These are phyloP conservation scores for Luscinia megarhynchos DNA, from an alignment of 2,797 vertebrate genomes.

Conservation along the genomic window DNA sequence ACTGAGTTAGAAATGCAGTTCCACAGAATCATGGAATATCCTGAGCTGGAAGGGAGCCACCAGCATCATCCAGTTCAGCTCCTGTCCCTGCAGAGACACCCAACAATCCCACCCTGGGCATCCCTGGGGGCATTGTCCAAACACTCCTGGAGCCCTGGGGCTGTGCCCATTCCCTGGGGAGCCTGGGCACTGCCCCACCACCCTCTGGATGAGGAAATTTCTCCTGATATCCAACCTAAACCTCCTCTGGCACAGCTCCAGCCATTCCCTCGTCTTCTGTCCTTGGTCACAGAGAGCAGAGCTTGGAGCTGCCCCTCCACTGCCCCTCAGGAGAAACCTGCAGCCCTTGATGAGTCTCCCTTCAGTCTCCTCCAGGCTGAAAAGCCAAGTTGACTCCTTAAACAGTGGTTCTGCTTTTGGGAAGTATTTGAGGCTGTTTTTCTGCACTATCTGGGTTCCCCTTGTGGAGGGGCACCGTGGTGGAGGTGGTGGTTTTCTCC, in stretches of 20 bases:
- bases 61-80: rapidly evolving
- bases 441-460: too few species aligned
- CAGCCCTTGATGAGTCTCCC: not conserved
- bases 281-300: not conserved
- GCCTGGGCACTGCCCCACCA: too few species aligned
- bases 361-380: not conserved
- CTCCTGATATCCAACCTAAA: not conserved
- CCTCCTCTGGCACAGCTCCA: not conserved
- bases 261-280: rapidly evolving
- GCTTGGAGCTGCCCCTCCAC: not conserved
- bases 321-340: not conserved
- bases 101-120: not conserved
- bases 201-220: not conserved
- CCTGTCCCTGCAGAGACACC: not conserved
- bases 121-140: rapidly evolving
- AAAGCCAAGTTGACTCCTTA: not conserved
- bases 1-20: not conserved
- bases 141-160: not conserved
- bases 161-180: not conserved
- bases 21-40: not conserved
- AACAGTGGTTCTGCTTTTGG: too few species aligned
- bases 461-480: too few species aligned
- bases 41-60: not conserved
- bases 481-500: too few species aligned
- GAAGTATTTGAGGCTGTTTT: too few species aligned